These are phyloP conservation scores for Poecile atricapillus DNA, from an alignment of 2,113 vertebrate genomes.

Conservation along the genomic window DNA sequence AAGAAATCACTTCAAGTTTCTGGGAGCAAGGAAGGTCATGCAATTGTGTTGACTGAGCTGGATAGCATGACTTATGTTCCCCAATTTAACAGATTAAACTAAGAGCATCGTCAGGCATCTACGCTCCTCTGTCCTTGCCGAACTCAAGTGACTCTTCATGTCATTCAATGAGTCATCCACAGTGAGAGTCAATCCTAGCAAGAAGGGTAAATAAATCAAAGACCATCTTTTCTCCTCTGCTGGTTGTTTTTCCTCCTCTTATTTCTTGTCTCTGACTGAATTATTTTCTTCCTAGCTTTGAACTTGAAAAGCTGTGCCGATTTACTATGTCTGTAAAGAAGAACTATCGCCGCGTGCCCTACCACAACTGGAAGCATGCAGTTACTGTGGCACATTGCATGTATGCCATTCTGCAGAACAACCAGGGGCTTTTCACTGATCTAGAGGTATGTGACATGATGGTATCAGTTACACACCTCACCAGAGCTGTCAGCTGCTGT, in stretches of 20 bases:
- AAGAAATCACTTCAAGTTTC: not conserved
- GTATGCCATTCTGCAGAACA: conserved; percentile 94
- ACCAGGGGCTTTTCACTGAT: conserved; percentile 87
- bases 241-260: not conserved
- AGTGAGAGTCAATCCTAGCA: not conserved
- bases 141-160: not conserved
- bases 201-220: not conserved
- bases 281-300: conserved; percentile 80
- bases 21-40: not conserved
- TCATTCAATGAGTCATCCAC: not conserved
- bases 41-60: not conserved
- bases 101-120: not conserved
- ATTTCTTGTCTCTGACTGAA: not conserved
- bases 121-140: not conserved
- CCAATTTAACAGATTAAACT: not conserved
- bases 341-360: conserved; percentile 97
- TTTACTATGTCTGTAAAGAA: conserved; percentile 99
- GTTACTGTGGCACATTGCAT: conserved; percentile 96
- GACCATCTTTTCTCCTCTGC: not conserved
- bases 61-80: not conserved
- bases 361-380: conserved; percentile 99
- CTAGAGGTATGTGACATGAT: conserved; percentile 82
- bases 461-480: not conserved
- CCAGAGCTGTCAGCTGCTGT: not conserved
- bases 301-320: conserved; percentile 93